Evolutionary conservation across 2,113 vertebrate species (phyloP).

Genomic region (Mystacornis crossleyi): DNA sequence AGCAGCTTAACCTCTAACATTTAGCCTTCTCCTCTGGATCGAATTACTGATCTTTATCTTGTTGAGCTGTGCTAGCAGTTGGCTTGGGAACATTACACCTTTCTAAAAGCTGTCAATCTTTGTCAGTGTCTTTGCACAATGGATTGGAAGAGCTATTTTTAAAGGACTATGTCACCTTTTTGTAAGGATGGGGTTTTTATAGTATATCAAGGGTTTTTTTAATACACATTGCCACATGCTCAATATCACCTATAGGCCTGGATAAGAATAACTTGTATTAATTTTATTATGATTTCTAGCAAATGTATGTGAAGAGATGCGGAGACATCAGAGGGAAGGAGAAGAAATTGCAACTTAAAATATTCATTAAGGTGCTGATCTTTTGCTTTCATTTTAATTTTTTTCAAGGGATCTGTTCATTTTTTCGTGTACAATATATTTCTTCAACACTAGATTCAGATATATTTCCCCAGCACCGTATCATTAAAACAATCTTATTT

Average conservation of each 20-base stretch:
- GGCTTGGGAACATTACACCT: constrained; percentile 89
- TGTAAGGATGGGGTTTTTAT: constrained; percentile 61
- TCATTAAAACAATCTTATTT: not conserved
- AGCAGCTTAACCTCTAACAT: constrained; percentile 86
- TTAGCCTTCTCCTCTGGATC: constrained; percentile 86
- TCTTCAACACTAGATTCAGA: not conserved
- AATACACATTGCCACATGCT: not conserved
- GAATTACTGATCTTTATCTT: constrained; percentile 94
- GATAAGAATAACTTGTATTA: constrained; percentile 11
- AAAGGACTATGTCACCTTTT: constrained; percentile 82
- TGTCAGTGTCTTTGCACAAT: constrained; percentile 83
- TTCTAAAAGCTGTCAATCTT: constrained; percentile 91
- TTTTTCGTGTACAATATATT: not conserved
- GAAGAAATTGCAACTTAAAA: not conserved
- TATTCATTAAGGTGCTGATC: not conserved
- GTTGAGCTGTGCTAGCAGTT: constrained; percentile 86
- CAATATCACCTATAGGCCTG: not conserved
- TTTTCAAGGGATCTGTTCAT: not conserved
- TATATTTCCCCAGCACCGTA: not conserved
- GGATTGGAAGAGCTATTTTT: constrained; percentile 77
- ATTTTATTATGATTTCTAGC: not conserved
- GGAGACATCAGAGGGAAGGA: not conserved
- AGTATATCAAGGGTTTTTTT: not conserved
- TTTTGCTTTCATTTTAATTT: not conserved
- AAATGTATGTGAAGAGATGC: not conserved